phyloP scores from a whole-genome alignment of 2,113 vertebrate species.

The Vulpes lagopus region DNA sequence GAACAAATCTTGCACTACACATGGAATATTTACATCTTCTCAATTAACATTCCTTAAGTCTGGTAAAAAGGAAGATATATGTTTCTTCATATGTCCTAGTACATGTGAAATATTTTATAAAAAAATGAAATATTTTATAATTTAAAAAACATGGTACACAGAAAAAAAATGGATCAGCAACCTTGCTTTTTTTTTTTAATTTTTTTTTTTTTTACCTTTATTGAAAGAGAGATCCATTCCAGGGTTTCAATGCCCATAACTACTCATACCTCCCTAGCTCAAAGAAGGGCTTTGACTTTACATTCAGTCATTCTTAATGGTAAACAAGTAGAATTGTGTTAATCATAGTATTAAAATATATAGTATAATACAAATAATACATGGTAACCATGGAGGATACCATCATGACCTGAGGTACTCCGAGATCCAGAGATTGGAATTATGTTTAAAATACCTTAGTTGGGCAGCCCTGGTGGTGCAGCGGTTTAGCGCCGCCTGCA shows the following conservation, averaged over 20 bases:
- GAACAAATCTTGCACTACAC: not conserved
- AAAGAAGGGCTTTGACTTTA: not conserved
- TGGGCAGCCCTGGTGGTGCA: too few relatives aligned
- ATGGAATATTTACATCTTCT: not conserved
- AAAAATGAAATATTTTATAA: not conserved
- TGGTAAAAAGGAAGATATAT: not conserved
- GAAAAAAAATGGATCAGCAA: not conserved
- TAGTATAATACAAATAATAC: not conserved
- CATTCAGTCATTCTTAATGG: not conserved
- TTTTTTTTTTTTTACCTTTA: not conserved
- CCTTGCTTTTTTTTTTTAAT: not conserved
- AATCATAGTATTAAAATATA: not conserved
- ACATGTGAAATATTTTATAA: not conserved
- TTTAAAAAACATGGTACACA: not conserved
- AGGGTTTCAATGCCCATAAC: too few relatives aligned
- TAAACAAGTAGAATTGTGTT: not conserved
- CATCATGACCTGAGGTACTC: not conserved
- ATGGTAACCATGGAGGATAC: not conserved
- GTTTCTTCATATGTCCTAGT: not conserved
- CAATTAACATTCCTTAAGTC: not conserved
- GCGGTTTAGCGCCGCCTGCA: too few relatives aligned
- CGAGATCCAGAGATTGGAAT: not conserved
- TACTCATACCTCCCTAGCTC: not conserved
- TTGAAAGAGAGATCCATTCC: not conserved
- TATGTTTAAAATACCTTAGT: not conserved